Evolutionary conservation across 2,888 invertebrate species (phyloP), one percentile per base, ranked within the genome.

Genomic region (Drosophila demipolita): DNA sequence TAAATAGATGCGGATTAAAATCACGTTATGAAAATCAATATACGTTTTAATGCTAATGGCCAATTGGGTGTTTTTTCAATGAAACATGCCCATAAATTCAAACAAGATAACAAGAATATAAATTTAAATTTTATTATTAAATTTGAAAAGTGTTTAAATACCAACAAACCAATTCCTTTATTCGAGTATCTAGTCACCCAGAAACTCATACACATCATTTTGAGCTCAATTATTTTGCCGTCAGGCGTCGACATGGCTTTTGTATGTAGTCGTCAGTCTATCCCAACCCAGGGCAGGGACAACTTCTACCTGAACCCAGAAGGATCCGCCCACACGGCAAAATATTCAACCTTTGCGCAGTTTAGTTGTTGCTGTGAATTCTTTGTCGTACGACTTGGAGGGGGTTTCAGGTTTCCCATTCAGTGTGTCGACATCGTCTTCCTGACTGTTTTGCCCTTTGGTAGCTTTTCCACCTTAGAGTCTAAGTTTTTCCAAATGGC

Each of bases 171-270:
- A 6, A 11, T 54, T 60, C 55, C 53, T 42, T 49, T n/a, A 48
- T 55, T 35, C 59, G 64, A 58, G 20, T n/a, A 23, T 40, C 12
- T 66, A 67, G 73, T 62, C 42, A 49, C 29, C 52, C 68, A 66
- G 64, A 52, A 58, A 62, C 32, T 55, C 57, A 38, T 52, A 32
- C 53, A 66, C 72, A 82, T 71, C 66, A 82, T 79, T 76, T 73
- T 67, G 75, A 74, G 78, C 78, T 87, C 83, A 82, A 84, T 84
- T 87, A 85, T 78, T 87, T 85, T 70, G 63, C 38, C 54, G 54
- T 64, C 65, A 77, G 59, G 66, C 69, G 66, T 67, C 68, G 66
- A 72, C 72, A 66, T 60, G 64, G 29, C 57, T 62, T 75, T 80
- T 83, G 50, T 52, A 42, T 36, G 9, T 49, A 17, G 49, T 17